Evolutionary conservation across 2,113 vertebrate genomes (phyloP), one percentile per base, ranked within the genome.

Genomic region (Marcusenius ussheri): DNA sequence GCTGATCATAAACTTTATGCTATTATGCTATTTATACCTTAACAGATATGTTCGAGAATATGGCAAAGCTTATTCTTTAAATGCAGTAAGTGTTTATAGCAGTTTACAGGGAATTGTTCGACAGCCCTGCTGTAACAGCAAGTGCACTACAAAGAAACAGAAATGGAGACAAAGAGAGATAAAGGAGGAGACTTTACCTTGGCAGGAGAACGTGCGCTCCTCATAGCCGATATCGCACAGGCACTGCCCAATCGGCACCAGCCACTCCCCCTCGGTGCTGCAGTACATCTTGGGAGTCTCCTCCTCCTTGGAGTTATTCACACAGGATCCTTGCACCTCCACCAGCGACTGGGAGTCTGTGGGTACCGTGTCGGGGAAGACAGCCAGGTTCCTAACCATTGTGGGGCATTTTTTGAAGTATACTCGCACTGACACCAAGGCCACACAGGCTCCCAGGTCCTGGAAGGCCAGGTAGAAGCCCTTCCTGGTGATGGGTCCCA

Each of bases 271-370:
- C 94, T 99, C 98, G 90, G 98, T 98, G 83, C 98, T 98, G 0
- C 98, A 99, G 96, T 99, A 99, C 98, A 99, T 99, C 95, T 98
- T 99, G 93, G 98, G 98, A 94, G 98, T 97, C 92, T 99, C 98
- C 93, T 97, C 97, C 93, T 99, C 98, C 91, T 98, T 97, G 0
- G 98, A 99, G 93, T 98, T 98, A 95, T 99, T 97, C 93, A 99
- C 98, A 13, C 98, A 99, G n/a, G 98, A 99, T 89, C 98, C 98
- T 0, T 97, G 97, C 90, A 99, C 98, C 93, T 99, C 98, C 94
- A 99, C 98, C 92, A 99, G 93, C 1, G 98, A 99, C 42, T 98
- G 99, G 0, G 98, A 98, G 90, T 99, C 98, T 0, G 97, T 97
- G 0, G 98, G 99, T 39, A 98, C 95, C 13, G 98, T 99, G 94